Evolutionary conservation across 2,888 invertebrate genomes (phyloP), one percentile per base, ranked within the genome.

Genomic region (Pachycephus smyrnensis): DNA sequence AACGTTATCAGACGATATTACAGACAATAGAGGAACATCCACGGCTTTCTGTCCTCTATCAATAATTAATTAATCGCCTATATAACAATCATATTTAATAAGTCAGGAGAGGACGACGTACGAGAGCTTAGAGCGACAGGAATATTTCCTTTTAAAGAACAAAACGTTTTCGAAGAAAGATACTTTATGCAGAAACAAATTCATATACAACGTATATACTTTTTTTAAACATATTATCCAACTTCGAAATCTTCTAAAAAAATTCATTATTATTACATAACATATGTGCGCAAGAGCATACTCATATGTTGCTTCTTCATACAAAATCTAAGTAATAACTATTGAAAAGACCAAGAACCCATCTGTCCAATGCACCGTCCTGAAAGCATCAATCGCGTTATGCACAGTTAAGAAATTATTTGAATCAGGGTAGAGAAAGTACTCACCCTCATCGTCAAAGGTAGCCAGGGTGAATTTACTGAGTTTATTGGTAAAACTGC

Each of bases 391-490:
- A 55, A 55, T 23, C 9, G 9, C 55, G 2, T 55, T 55, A 55
- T 2, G 55, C 23, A 55, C 36, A n/a, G n/a, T 73, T 12, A 11
- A 75, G 33, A 31, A 31, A 35, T 15, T 75, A 76, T 55, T 35
- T 71, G 69, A 69, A 40, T 75, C 30, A 73, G 35, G 23, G 73
- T 35, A 69, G 71, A 55, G 15, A 23, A 55, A 55, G 23, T 9
- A 40, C 77, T 84, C 91, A 93, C 94, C 97, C 88, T 97, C 95
- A 76, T 97, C 97, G 88, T 98, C 97, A 90, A 97, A 97, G 1
- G 97, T 97, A 69, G 97, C 97, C 79, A 98, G 93, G 68, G 97
- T 97, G 73, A 98, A 93, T 85, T 96, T 95, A 81, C 96, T 96
- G 81, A 98, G 93, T 92, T 97, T 98, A 92, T 97, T 98, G 84